Evolutionary conservation across 2,113 vertebrate genomes (phyloP).

Genomic region (Nipponia nippon): DNA sequence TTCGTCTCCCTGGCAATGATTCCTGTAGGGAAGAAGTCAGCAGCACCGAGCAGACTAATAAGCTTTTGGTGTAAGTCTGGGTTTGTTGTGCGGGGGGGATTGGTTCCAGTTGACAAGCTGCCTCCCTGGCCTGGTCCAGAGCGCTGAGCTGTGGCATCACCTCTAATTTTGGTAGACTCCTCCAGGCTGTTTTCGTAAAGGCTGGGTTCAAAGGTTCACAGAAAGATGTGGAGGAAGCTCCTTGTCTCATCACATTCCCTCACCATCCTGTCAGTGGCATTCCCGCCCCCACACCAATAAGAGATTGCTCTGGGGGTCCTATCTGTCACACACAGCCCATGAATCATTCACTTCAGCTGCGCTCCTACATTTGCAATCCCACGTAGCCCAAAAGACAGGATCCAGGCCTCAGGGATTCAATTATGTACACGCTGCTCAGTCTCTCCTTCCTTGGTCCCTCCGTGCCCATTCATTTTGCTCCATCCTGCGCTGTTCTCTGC

Average conservation of each 20-base stretch:
- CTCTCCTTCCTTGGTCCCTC: background rate
- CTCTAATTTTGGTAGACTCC: background rate
- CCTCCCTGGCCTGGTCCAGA: background rate
- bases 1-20: background rate
- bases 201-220: background rate
- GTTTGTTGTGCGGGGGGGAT: background rate
- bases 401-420: background rate
- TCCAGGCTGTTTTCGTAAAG: background rate
- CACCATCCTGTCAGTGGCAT: background rate
- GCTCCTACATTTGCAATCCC: background rate
- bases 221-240: background rate
- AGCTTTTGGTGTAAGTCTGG: background rate
- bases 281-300: background rate
- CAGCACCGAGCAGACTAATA: background rate
- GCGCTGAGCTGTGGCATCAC: background rate
- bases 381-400: background rate
- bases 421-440: background rate
- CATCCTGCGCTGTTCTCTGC: background rate
- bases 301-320: conserved; percentile 7
- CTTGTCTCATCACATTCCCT: background rate
- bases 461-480: background rate
- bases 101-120: background rate
- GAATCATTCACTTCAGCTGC: conserved; percentile 28
- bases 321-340: background rate
- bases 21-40: background rate